Evolutionary conservation across 1,140 invertebrate species (phyloP).

Genomic region (Dinothrombium tinctorium): DNA sequence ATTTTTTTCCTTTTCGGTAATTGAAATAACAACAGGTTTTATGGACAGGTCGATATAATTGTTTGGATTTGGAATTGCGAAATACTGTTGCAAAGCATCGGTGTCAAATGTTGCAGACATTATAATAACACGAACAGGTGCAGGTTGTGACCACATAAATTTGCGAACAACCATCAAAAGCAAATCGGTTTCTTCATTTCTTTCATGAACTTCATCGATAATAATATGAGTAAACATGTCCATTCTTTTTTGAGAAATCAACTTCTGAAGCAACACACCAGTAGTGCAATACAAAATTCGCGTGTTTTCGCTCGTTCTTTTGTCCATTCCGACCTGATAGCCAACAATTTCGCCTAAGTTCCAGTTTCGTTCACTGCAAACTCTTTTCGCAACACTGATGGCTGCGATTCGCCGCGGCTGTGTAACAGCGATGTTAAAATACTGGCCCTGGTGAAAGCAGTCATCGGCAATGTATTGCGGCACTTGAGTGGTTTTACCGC

Average conservation of each 20-base stretch:
- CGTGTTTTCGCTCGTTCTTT: constrained; percentile 37
- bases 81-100: constrained; percentile 52
- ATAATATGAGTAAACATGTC: constrained; percentile 60
- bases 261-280: constrained; percentile 37
- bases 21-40: no score
- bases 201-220: constrained; percentile 79
- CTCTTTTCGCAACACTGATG: constrained; percentile 47
- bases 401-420: constrained; percentile 66
- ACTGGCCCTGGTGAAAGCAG: constrained; percentile 24
- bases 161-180: constrained; percentile 60
- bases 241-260: constrained; percentile 33
- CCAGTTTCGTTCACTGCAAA: constrained; percentile 45
- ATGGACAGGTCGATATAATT: no score
- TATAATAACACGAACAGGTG: constrained; percentile 64
- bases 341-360: constrained; percentile 54
- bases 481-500: constrained; percentile 46
- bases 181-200: constrained; percentile 82
- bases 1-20: no score
- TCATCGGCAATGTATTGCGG: constrained; percentile 82
- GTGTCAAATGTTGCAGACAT: constrained; percentile 91
- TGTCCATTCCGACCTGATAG: constrained; percentile 47
- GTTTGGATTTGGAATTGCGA: no score
- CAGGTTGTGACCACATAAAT: constrained; percentile 38
- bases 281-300: constrained; percentile 62
- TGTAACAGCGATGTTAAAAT: constrained; percentile 62